These are phyloP conservation scores for Polyommatus icarus DNA, from an alignment of 2,888 invertebrate species.

Conservation along the genomic window DNA sequence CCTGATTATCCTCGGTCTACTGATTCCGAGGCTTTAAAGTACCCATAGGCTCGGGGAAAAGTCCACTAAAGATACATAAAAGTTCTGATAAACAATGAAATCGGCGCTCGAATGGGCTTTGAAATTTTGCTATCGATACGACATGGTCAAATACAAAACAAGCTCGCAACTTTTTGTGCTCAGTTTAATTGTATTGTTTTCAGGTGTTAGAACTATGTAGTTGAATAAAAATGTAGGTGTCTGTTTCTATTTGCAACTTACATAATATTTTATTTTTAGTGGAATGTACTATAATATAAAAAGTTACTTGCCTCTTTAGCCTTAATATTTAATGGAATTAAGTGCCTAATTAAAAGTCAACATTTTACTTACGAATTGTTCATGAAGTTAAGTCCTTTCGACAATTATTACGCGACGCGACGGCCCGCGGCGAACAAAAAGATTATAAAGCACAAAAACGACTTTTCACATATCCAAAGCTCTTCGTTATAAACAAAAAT, in stretches of 20 bases:
- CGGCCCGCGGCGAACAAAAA: neutral
- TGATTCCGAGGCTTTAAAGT: conserved; percentile 33
- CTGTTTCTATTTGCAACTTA: neutral
- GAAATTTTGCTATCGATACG: conserved; percentile 8
- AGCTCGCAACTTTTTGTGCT: neutral
- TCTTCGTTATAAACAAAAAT: conserved; percentile 35
- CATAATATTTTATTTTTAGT: neutral
- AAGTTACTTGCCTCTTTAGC: neutral
- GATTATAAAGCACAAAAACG: conserved; percentile 19
- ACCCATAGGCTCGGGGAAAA: conserved; percentile 32
- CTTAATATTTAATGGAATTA: neutral
- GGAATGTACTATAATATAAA: neutral
- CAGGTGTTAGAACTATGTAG: neutral
- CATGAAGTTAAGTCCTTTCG: neutral
- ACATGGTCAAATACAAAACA: neutral
- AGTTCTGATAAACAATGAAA: conserved; percentile 33
- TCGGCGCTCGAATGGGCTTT: conserved; percentile 14
- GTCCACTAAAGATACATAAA: conserved; percentile 37
- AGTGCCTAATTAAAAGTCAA: neutral
- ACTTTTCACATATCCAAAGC: conserved; percentile 25
- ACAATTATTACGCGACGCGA: neutral
- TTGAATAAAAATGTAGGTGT: neutral
- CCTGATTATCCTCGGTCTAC: conserved; percentile 30
- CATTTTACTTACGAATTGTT: neutral
- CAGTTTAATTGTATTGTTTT: conserved; percentile 5